Percentiles rank a stretch among this genome's conserved stretches.
Evolutionary conservation across 1,140 invertebrate species (phyloP).

Genomic region (Heliothis virescens): DNA sequence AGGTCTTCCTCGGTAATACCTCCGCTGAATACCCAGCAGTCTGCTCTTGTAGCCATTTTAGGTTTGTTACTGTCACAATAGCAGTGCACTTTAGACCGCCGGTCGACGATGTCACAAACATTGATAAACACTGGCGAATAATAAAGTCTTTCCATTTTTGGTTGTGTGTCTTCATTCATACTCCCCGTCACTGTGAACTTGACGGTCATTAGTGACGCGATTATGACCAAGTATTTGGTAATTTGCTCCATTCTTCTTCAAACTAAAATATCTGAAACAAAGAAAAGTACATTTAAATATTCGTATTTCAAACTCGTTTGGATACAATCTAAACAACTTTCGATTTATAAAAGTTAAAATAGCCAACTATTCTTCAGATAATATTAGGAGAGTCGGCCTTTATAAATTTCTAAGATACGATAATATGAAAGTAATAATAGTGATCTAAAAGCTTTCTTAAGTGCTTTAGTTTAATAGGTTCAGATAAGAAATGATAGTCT

Average conservation of each 20-base stretch:
- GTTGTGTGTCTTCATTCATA: constrained; percentile 72
- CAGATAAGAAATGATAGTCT: constrained; percentile 24
- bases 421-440: constrained; percentile 33
- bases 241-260: constrained; percentile 74
- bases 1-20: constrained; percentile 88
- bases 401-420: constrained; percentile 37
- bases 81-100: constrained; percentile 81
- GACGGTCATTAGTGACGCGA: constrained; percentile 76
- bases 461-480: constrained; percentile 42
- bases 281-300: constrained; percentile 44
- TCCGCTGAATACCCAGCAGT: constrained; percentile 89
- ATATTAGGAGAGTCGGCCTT: constrained; percentile 12
- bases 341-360: constrained; percentile 24
- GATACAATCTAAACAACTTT: constrained; percentile 15
- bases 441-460: constrained; percentile 29
- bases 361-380: constrained; percentile 13
- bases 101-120: constrained; percentile 80
- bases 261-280: constrained; percentile 73
- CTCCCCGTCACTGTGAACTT: constrained; percentile 76
- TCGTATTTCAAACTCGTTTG: not conserved
- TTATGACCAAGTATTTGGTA: constrained; percentile 78
- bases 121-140: constrained; percentile 80
- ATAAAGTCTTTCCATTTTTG: constrained; percentile 73
- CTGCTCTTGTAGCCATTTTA: constrained; percentile 80
- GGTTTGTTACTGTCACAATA: constrained; percentile 81